phyloP scores from a whole-genome alignment of 2,888 invertebrate genomes.

The Leptarthrus brevirostris region DNA sequence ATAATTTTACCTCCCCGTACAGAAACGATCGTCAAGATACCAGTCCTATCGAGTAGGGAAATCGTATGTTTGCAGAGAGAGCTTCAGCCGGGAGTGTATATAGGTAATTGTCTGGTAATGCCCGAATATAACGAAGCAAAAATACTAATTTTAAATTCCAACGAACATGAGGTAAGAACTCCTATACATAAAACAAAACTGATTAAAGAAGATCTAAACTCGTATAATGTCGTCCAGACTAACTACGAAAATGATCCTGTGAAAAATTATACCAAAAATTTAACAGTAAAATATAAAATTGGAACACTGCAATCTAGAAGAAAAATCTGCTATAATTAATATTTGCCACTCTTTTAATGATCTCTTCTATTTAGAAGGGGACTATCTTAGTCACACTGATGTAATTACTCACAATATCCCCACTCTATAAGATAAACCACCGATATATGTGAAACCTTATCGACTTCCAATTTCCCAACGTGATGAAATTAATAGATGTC shows the following conservation, averaged over 20 bases:
- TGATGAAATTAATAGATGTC: background rate
- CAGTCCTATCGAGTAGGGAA: background rate
- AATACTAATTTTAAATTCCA: background rate
- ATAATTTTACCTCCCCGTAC: background rate
- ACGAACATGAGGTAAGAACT: background rate
- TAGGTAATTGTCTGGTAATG: background rate
- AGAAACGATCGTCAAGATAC: conserved; percentile 6
- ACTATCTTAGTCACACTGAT: background rate
- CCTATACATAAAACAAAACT: background rate
- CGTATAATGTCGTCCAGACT: background rate
- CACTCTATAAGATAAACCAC: background rate
- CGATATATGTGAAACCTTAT: conserved; percentile 6
- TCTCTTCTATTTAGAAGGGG: background rate
- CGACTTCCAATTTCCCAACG: background rate
- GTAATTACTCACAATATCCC: background rate
- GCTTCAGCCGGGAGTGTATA: background rate
- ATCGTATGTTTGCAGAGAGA: background rate
- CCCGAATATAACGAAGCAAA: background rate
- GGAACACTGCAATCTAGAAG: background rate
- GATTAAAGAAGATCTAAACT: background rate
- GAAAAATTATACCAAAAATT: background rate
- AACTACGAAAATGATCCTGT: background rate
- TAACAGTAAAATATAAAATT: background rate
- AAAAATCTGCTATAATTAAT: background rate
- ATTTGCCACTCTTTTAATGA: conserved; percentile 1